A percentile compares a stretch with the other conserved stretches of the same genome.
Conservation (phyloP, 2,888 invertebrate genomes). For the Papilio elwesi region DNA sequence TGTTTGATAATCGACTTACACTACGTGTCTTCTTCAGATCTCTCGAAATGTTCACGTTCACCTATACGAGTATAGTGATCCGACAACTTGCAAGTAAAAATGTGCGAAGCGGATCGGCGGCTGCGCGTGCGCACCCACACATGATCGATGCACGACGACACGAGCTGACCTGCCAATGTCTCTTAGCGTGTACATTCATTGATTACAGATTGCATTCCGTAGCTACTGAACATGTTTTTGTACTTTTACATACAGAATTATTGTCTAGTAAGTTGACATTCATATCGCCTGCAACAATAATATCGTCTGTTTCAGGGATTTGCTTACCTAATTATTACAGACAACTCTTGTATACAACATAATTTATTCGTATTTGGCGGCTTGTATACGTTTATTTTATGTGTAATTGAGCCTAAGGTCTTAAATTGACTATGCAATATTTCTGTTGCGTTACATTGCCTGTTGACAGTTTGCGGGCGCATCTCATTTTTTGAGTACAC, state of each 20-base stretch:
- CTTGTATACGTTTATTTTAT: no score
- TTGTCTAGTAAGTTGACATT: background rate
- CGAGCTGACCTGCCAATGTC: background rate
- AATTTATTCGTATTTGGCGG: constrained; percentile 17
- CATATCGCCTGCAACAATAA: constrained; percentile 9
- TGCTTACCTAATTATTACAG: background rate
- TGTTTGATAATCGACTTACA: no score
- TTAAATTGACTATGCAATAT: background rate
- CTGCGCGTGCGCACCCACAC: constrained; percentile 26
- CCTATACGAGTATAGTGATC: constrained; percentile 9
- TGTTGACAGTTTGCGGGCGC: constrained; percentile 2
- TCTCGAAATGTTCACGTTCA: constrained; percentile 2
- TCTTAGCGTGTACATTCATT: constrained; percentile 17
- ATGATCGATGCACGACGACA: constrained; percentile 40
- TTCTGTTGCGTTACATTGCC: background rate
- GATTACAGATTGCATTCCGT: background rate
- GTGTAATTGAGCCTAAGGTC: background rate
- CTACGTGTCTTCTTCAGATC: no score
- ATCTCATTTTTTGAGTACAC: background rate
- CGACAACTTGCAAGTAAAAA: constrained; percentile 5
- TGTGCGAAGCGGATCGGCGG: background rate
- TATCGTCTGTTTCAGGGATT: background rate
- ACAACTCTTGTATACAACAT: constrained; percentile 11
- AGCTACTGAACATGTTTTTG: background rate
- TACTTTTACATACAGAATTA: background rate